A percentile compares a stretch with the other conserved stretches of the same genome.
Conservation (phyloP, 2,888 invertebrate genomes). For the Bruchidius siliquastri region DNA sequence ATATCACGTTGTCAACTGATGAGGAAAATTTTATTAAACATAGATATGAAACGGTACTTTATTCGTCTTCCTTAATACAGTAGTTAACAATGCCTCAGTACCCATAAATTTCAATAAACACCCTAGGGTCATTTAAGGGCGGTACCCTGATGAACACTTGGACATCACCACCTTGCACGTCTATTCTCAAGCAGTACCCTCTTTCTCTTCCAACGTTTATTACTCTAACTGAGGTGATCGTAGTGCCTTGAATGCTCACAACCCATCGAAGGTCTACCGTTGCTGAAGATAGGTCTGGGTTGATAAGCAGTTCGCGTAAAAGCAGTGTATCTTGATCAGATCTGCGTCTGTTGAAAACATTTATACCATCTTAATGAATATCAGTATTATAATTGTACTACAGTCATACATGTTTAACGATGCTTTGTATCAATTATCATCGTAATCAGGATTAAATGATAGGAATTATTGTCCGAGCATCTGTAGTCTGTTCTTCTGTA, state of each 20-base stretch:
- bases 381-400: no score
- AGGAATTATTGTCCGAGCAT: no score
- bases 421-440: no score
- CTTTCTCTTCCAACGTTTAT: conserved; percentile 32
- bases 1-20: no score
- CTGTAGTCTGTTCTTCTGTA: no score
- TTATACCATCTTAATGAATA: no score
- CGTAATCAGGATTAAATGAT: no score
- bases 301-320: conserved; percentile 26
- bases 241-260: conserved; percentile 24
- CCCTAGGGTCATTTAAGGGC: conserved; percentile 27
- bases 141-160: conserved; percentile 27
- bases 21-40: no score
- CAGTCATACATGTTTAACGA: no score
- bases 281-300: conserved; percentile 20
- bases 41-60: no score
- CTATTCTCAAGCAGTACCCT: conserved; percentile 28
- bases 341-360: conserved; percentile 17
- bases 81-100: conserved; percentile 1
- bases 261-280: conserved; percentile 29
- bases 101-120: conserved; percentile 33
- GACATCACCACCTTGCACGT: conserved; percentile 28
- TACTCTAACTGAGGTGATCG: conserved; percentile 30
- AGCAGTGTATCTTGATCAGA: conserved; percentile 25
- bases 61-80: no score